Conservation (phyloP, 1,140 invertebrate species). For the Steinernema feltiae region DNA sequence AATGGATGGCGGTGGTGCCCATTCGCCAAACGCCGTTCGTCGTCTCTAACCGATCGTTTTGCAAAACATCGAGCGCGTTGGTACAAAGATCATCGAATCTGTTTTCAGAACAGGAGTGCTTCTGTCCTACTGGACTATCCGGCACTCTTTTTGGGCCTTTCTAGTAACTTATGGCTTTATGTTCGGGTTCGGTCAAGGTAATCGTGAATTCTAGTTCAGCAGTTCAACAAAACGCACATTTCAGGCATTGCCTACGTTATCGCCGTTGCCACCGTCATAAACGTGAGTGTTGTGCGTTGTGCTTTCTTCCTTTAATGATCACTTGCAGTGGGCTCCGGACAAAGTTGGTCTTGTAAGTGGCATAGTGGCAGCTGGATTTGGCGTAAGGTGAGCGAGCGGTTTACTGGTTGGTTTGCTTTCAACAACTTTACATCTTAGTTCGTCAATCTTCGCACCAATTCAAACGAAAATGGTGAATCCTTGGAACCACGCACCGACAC, state of each 20-base stretch:
- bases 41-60: too few relatives aligned
- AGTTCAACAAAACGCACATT: too few relatives aligned
- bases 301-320: neutral
- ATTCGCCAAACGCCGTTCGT: neutral
- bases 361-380: slow-evolving; percentile 57
- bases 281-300: slow-evolving; percentile 26
- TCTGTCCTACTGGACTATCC: slow-evolving; percentile 50
- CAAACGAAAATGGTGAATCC: slow-evolving; percentile 51
- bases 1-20: neutral
- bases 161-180: slow-evolving; percentile 54
- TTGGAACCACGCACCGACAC: slow-evolving; percentile 44
- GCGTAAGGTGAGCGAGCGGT: slow-evolving; percentile 28
- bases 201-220: too few relatives aligned
- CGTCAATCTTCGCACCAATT: slow-evolving; percentile 56
- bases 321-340: slow-evolving; percentile 50
- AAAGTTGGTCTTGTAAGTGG: slow-evolving; percentile 48
- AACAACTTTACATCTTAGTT: slow-evolving; percentile 21
- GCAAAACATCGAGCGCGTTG: neutral
- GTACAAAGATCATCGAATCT: slow-evolving; percentile 11
- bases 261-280: slow-evolving; percentile 54
- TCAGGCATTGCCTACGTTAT: slow-evolving; percentile 56
- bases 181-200: slow-evolving; percentile 56
- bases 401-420: neutral
- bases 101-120: slow-evolving; percentile 50
- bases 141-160: slow-evolving; percentile 46